phyloP scores from a whole-genome alignment of 2,888 invertebrate genomes.

The Drosophila borborema region DNA sequence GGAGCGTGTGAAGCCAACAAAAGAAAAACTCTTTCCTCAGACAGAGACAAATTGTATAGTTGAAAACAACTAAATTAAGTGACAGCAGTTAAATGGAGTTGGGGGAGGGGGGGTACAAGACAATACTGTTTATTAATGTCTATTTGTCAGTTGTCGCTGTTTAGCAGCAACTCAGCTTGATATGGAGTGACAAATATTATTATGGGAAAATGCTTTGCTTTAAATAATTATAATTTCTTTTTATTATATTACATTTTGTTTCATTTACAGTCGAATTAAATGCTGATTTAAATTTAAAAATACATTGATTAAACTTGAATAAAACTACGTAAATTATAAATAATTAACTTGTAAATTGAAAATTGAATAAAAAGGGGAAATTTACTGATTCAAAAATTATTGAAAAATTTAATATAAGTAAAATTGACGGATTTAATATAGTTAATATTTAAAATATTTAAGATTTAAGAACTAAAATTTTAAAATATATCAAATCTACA shows the following conservation, averaged over 20 bases:
- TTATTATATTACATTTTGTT: not conserved
- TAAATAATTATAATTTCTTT: not conserved
- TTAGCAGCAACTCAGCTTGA: not conserved
- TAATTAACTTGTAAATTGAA: too few relatives aligned
- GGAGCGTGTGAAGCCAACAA: conserved; percentile 12
- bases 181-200: not conserved
- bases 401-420: too few relatives aligned
- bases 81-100: not conserved
- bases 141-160: not conserved
- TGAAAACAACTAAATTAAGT: not conserved
- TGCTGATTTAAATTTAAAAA: not conserved
- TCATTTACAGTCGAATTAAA: not conserved
- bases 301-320: not conserved
- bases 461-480: too few relatives aligned
- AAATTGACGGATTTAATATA: too few relatives aligned
- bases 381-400: too few relatives aligned
- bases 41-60: not conserved
- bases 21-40: conserved; percentile 1
- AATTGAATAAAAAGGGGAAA: too few relatives aligned
- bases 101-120: too few relatives aligned
- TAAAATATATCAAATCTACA: too few relatives aligned
- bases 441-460: too few relatives aligned
- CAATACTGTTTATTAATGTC: not conserved
- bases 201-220: not conserved
- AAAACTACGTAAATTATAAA: too few relatives aligned